Conservation (phyloP, 2,797 vertebrate genomes). For the Prionace glauca region DNA sequence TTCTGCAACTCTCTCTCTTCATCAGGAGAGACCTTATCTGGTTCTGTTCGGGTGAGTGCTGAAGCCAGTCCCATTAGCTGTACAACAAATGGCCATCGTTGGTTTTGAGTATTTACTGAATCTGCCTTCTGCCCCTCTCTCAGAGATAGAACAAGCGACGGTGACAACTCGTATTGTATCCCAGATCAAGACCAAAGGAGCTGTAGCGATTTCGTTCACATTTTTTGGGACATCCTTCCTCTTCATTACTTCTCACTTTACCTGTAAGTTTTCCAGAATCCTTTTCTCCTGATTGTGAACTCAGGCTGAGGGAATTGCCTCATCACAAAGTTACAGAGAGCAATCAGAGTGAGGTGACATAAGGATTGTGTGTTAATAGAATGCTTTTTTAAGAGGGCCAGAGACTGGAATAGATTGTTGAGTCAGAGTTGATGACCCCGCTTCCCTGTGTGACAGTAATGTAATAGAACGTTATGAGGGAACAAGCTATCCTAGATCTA, state of each 20-base stretch:
- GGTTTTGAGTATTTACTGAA: neutral
- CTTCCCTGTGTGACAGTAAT: too few relatives aligned
- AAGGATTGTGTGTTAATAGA: neutral
- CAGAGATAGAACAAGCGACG: constrained; percentile 86
- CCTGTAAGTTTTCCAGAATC: constrained; percentile 68
- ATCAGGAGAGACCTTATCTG: constrained; percentile 92
- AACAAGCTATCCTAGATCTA: too few relatives aligned
- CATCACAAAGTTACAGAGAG: neutral
- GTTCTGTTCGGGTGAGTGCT: constrained; percentile 85
- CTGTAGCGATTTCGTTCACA: constrained; percentile 79
- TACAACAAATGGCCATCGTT: neutral
- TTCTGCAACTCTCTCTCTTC: constrained; percentile 82
- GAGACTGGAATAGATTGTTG: neutral
- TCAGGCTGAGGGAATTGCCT: neutral
- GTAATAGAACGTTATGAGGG: too few relatives aligned
- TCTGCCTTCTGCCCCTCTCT: constrained; percentile 10
- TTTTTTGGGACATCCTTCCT: constrained; percentile 97
- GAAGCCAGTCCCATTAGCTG: neutral
- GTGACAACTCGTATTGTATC: constrained; percentile 95
- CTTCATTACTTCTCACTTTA: constrained; percentile 97
- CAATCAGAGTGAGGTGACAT: neutral
- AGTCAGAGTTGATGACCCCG: neutral
- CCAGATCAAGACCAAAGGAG: constrained; percentile 97
- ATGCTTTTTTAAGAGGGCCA: neutral
- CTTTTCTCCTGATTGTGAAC: neutral